Base-by-base conservation (phyloP, 2,113 vertebrate species). In the Cinclus mexicanus region DNA sequence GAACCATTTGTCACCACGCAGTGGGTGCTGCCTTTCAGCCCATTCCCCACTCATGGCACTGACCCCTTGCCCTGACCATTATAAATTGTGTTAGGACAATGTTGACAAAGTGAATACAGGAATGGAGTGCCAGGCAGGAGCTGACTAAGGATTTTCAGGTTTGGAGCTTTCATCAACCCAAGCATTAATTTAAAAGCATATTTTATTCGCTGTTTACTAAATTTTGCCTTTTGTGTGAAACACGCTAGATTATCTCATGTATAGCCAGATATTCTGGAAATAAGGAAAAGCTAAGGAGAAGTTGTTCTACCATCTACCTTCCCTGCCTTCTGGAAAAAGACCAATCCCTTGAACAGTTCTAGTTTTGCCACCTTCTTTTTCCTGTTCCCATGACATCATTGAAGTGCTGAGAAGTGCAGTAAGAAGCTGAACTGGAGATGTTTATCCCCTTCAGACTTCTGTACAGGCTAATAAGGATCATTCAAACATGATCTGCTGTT, bases 391-490 rank as follows among this genome's bases (percentile, higher is more conserved):
- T 68, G 47, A 61, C 14, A 64, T 74, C 22, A 70, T 6, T 56
- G 41, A 44, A 79, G n/a, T 37, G 28, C 22, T 82, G 83, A 83
- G 61, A 90, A 88, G 14, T 53, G 37, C 64, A 83, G 52, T 68
- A 81, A 83, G 76, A 89, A 56, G 77, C 46, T 87, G 60, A 76
- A 74, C 35, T 63, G 14, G 41, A 70, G 64, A 75, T 61, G 46
- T 78, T 92, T 81, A 63, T 88, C 57, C 53, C 76, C 57, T 93
- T 92, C 79, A 87, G 61, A 71, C 17, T 71, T 75, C 44, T 70
- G 56, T 31, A 52, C 29, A 69, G 41, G 37, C 41, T 94, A 92
- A 96, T 70, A 92, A 93, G 72, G 83, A 89, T 89, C 49, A 89
- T 82, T 93, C 60, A 71, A 68, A 64, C 37, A 75, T 39, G 49